phyloP scores from a whole-genome alignment of 2,113 vertebrate genomes.

The Siphamia tubifer region DNA sequence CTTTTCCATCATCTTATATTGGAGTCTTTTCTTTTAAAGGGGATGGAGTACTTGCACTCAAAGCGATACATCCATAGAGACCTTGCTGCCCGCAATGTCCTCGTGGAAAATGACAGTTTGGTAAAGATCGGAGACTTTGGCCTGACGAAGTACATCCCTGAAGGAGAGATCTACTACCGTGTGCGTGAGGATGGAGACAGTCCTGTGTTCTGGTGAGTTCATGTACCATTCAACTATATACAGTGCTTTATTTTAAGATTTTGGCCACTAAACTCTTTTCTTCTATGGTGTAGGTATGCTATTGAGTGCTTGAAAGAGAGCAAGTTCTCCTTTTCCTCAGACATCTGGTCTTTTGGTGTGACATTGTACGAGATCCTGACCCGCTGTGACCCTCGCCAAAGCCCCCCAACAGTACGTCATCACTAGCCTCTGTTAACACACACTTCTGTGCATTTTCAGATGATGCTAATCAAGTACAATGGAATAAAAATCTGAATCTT shows the following conservation, averaged over 20 bases:
- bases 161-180: constrained; percentile 88
- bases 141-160: constrained; percentile 89
- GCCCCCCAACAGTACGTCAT: constrained; percentile 83
- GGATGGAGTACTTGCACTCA: constrained; percentile 91
- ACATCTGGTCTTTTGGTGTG: constrained; percentile 94
- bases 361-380: constrained; percentile 92
- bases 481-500: too few relatives aligned
- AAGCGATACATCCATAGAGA: constrained; percentile 90
- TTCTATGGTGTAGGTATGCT: constrained; percentile 83
- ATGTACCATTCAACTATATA: neutral
- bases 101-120: constrained; percentile 86
- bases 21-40: constrained; percentile 71
- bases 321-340: constrained; percentile 91
- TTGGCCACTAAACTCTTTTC: neutral
- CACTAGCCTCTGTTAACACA: neutral
- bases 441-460: neutral
- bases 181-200: constrained; percentile 90
- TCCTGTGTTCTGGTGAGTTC: constrained; percentile 90
- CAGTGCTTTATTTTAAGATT: neutral
- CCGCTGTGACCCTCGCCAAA: constrained; percentile 80
- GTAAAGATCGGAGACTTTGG: constrained; percentile 96
- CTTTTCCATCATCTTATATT: neutral
- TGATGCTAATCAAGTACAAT: neutral
- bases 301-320: constrained; percentile 90
- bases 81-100: constrained; percentile 89